These are phyloP conservation scores for Plestiodon gilberti DNA, from an alignment of 2,113 vertebrate genomes.

Conservation along the genomic window DNA sequence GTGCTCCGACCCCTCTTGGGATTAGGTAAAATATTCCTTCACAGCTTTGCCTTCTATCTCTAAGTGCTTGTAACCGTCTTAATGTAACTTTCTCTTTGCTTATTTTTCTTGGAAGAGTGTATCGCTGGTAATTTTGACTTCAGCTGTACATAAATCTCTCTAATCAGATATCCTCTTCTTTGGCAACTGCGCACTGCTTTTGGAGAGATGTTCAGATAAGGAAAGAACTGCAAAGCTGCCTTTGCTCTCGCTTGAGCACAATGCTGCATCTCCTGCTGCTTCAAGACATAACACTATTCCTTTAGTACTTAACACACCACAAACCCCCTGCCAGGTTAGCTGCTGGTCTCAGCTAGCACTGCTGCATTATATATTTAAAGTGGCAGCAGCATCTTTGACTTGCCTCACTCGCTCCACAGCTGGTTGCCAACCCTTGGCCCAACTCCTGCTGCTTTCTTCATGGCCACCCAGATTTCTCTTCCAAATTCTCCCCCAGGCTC, in stretches of 20 bases:
- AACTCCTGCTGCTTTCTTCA: not conserved
- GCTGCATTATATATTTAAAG: not conserved
- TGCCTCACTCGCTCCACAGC: not conserved
- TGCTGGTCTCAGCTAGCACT: not conserved
- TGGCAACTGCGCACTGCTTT: not conserved
- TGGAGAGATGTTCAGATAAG: not conserved
- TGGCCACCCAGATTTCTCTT: not conserved
- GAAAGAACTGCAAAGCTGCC: not conserved
- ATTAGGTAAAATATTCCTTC: constrained; percentile 79
- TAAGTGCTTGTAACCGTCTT: not conserved
- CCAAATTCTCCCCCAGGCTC: not conserved
- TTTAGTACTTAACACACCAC: constrained; percentile 10
- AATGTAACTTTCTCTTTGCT: not conserved
- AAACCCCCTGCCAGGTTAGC: not conserved
- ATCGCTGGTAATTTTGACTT: not conserved
- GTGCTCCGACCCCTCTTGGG: constrained; percentile 91
- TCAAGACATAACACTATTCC: not conserved
- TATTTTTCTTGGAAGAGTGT: not conserved
- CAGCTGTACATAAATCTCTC: not conserved
- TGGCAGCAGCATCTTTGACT: not conserved
- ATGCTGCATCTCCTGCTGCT: not conserved
- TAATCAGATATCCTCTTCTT: not conserved
- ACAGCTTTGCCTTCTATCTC: not conserved
- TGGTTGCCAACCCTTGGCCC: not conserved
- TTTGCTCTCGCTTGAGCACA: not conserved